Evolutionary conservation across 92 coral and sea anemone genomes (phyloP).

Genomic region (Phenganax subtilis): DNA sequence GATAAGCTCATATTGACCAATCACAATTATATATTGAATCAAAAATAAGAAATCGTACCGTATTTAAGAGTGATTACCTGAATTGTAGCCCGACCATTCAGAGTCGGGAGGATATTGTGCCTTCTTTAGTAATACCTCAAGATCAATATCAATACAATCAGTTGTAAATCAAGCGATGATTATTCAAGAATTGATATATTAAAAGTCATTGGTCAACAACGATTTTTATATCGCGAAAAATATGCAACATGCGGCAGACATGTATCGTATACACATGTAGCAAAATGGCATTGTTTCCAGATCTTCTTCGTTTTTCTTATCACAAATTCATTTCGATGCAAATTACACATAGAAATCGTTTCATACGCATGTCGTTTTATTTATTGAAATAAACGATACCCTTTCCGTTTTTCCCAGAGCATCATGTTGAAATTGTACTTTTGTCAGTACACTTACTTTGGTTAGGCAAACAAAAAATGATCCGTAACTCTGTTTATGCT

Average conservation of each 20-base stretch:
- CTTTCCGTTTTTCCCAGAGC: no score
- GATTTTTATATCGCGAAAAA: background rate
- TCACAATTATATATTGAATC: background rate
- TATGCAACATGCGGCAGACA: background rate
- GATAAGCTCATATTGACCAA: background rate
- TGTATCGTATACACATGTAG: no score
- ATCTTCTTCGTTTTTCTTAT: no score
- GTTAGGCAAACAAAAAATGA: slow-evolving; percentile 68
- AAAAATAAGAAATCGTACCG: background rate
- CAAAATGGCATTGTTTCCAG: no score
- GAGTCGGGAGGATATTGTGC: slow-evolving; percentile 88
- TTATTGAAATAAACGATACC: no score
- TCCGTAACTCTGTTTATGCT: slow-evolving; percentile 63
- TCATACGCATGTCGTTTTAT: no score
- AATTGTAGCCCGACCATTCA: slow-evolving; percentile 79
- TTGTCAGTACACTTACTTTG: slow-evolving; percentile 50
- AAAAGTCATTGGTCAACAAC: background rate
- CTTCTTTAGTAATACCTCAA: slow-evolving; percentile 77
- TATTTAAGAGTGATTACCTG: slow-evolving; percentile 56
- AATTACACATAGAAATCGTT: no score
- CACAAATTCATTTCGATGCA: no score
- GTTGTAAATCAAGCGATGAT: slow-evolving; percentile 14
- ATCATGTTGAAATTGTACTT: background rate
- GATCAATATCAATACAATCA: background rate
- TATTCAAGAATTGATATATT: background rate